Evolutionary conservation across 2,888 invertebrate genomes (phyloP), one percentile per base, ranked within the genome.

Genomic region (Amphimallon solstitiale): DNA sequence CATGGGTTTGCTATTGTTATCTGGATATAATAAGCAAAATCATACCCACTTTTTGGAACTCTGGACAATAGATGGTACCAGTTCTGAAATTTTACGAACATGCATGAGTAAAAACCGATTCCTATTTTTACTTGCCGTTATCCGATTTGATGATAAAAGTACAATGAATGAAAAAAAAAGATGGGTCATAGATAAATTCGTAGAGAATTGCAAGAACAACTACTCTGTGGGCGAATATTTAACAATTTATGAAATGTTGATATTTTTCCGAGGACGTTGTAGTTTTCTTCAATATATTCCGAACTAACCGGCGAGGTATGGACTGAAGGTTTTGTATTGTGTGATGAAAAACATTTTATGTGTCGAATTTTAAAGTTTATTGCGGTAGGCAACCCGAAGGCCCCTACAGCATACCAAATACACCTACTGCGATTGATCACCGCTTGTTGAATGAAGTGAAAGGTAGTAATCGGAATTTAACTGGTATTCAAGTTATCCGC

Each of bases 11-110:
- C 60, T 71, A 38, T 37, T 72, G 19, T 46, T 71, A 49, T 35
- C 71, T 9, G 73, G 71, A 49, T 12, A 3, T 14, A 73, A 74
- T 34, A 72, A 71, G 52, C 65, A 67, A 59, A 72, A 66, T 48
- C 71, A 72, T 43, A 73, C 72, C 9, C 49, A 72, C 61, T 70
- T 72, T 68, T 40, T 61, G 7, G 72, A 73, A 68, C 59, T 74
- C 10, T 72, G 71, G 71, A 65, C 63, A 45, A 63, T 21, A 37
- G 72, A 72, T 70, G 74, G 71, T 14, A 72, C 71, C 14, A 72
- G 71, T 17, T 66, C 65, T 29, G 72, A 72, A 56, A 72, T 73
- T 54, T 71, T 71, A 67, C 29, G 71, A 62, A 68, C 71, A 45
- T 66, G 65, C 38, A 72, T 72, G 72, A 65, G 70, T 38, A 65